Evolutionary conservation across 2,113 vertebrate species (phyloP).

Genomic region (Daphoenositta chrysoptera): DNA sequence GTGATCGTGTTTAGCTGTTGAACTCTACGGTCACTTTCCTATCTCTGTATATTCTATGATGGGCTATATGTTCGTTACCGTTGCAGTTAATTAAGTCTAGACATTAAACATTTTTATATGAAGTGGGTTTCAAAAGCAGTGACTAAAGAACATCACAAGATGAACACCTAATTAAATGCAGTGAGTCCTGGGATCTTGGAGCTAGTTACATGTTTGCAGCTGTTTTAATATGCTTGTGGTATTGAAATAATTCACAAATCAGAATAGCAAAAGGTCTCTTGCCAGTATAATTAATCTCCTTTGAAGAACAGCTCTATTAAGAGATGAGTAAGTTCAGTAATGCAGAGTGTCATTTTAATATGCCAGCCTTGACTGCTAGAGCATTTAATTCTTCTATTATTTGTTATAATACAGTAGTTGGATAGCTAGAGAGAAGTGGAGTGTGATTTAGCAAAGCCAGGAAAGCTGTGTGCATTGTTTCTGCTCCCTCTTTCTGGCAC

Average conservation of each 20-base stretch:
- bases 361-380: conserved; percentile 21
- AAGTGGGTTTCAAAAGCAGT: conserved; percentile 10
- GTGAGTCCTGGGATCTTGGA: conserved; percentile 3
- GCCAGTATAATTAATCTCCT: conserved; percentile 47
- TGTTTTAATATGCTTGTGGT: conserved; percentile 40
- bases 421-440: neutral
- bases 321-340: conserved; percentile 36
- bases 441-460: neutral
- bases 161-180: conserved; percentile 25
- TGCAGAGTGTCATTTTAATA: conserved; percentile 35
- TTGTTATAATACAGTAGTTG: neutral
- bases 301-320: conserved; percentile 45
- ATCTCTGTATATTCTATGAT: neutral
- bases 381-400: conserved; percentile 33
- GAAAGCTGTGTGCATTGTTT: neutral
- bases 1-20: neutral
- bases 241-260: conserved; percentile 34
- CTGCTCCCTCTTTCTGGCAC: neutral
- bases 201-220: conserved; percentile 21
- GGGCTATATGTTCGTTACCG: neutral
- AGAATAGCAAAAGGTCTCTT: conserved; percentile 41
- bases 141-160: conserved; percentile 21
- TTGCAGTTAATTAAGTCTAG: conserved; percentile 16
- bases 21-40: neutral
- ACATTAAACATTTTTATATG: neutral